Percentiles rank a stretch among this genome's conserved stretches.
phyloP scores from a whole-genome alignment of 2,797 vertebrate species.

The Alauda arvensis region DNA sequence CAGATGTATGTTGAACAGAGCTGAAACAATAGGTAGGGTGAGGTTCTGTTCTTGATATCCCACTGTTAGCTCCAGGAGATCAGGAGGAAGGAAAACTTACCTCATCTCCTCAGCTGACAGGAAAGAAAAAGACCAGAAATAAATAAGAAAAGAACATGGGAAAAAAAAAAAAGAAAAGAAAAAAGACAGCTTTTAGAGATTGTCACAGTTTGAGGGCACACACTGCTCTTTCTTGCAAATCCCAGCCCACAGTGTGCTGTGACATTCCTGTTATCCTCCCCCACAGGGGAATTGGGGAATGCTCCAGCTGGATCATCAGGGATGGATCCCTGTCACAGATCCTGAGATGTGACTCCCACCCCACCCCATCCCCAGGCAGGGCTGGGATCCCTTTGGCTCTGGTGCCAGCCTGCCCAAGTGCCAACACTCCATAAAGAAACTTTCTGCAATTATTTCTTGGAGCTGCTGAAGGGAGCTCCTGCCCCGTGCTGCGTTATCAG shows the following conservation, averaged over 20 bases:
- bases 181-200: not conserved
- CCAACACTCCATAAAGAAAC: not conserved
- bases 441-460: not conserved
- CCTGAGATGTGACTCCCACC: not conserved
- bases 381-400: not conserved
- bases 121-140: not conserved
- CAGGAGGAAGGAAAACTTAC: not conserved
- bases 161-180: too few relatives aligned
- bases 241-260: fast-evolving
- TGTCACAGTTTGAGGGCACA: not conserved
- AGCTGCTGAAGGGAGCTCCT: fast-evolving
- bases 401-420: not conserved
- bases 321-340: fast-evolving
- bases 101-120: not conserved
- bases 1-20: not conserved
- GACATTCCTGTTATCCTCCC: not conserved
- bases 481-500: not conserved
- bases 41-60: not conserved
- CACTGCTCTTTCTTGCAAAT: fast-evolving
- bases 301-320: fast-evolving
- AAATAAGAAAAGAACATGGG: not conserved
- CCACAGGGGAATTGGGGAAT: fast-evolving
- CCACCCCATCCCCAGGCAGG: fast-evolving
- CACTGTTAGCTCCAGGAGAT: not conserved
- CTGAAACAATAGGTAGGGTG: not conserved